These are phyloP conservation scores for Albula goreensis DNA, from an alignment of 2,113 vertebrate genomes.

Conservation along the genomic window DNA sequence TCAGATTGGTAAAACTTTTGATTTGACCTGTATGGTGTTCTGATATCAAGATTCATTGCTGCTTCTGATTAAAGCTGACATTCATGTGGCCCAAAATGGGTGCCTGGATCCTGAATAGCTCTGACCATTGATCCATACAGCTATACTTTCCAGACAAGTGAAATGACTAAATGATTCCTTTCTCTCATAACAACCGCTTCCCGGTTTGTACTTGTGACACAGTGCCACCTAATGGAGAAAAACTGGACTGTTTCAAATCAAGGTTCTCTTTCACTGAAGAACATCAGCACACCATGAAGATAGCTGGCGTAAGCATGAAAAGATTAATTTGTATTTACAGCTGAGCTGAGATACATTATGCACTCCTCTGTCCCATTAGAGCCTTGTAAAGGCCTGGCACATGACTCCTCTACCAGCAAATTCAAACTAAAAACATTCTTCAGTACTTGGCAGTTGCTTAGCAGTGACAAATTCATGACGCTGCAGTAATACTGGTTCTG, in stretches of 20 bases:
- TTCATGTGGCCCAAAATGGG: background rate
- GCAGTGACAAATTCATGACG: background rate
- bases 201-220: background rate
- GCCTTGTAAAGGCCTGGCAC: background rate
- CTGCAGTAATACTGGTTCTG: no score
- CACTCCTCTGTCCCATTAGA: background rate
- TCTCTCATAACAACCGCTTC: no score
- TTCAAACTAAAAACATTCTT: background rate
- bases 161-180: no score
- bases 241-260: background rate
- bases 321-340: background rate
- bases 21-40: background rate
- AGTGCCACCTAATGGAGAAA: constrained; percentile 10
- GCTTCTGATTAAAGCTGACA: background rate
- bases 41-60: background rate
- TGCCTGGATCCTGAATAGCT: background rate
- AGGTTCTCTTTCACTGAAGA: background rate
- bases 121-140: background rate
- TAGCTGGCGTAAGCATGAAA: background rate
- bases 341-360: background rate
- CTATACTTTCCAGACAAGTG: background rate
- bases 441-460: background rate
- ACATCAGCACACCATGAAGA: background rate
- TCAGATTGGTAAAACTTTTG: background rate
- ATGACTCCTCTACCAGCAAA: background rate